Evolutionary conservation across 2,888 invertebrate species (phyloP), one percentile per base, ranked within the genome.

Genomic region (Sarcophaga caerulescens): DNA sequence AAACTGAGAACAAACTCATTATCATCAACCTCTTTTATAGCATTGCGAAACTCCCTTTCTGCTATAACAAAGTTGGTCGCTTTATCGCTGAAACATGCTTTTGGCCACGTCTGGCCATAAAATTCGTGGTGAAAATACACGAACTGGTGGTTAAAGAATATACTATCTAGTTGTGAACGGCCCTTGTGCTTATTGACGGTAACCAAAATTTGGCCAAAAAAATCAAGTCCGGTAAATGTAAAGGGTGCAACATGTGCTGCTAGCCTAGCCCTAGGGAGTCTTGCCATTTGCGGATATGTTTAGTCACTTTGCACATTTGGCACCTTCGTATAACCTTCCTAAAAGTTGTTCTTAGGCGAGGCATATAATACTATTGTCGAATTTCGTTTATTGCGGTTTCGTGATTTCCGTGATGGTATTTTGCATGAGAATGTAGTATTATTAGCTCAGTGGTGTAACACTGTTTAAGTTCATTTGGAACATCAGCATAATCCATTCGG

Each of bases 231-330:
- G 6, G 69, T 78, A 52, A 70, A 70, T 23, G 78, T 62, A 52
- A 78, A 78, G 3, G 66, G 71, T 35, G 45, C n/a, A 4, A 52
- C 35, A 47, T 52, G 35, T n/a, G 74, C 62, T 69, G 71, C 35
- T 8, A 80, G 35, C 35, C 84, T 19, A 35, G 76, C 6, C 35
- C 35, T 35, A 35, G 6, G 35, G 6, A 35, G 35, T 35, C 84
- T 23, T 35, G 73, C 74, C 85, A 85, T 84, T 68, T 80, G 79
- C 21, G 81, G 84, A 52, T 57, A 62, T 19, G 8, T 14, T 85
- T 85, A 23, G 45, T 68, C n/a, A 87, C 57, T 79, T 87, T 87
- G 52, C 82, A 88, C 21, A 52, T 59, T 73, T 84, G 82, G 47
- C 84, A 87, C 10, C 11, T 66, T 84, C 80, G 78, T 14, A 71